phyloP scores from a whole-genome alignment of 2,888 invertebrate species.

The Ectobius pallidus region DNA sequence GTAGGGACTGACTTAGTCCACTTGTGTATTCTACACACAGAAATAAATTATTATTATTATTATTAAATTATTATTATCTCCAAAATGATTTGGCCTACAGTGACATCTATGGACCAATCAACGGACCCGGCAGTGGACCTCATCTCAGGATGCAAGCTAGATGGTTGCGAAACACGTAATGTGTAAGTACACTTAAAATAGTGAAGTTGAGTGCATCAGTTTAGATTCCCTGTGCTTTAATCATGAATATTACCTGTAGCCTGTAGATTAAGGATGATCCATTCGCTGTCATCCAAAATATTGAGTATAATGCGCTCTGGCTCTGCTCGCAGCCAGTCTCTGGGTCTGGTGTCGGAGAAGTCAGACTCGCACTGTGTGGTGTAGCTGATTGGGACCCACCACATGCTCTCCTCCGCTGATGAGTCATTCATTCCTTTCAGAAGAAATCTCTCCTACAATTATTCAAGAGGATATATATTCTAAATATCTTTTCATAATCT shows the following conservation, averaged over 20 bases:
- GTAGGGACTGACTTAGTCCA: no score
- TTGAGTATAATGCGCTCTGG: constrained; percentile 50
- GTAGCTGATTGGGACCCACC: background rate
- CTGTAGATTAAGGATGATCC: constrained; percentile 76
- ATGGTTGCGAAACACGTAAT: no score
- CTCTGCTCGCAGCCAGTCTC: constrained; percentile 66
- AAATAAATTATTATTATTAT: no score
- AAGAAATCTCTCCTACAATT: constrained; percentile 23
- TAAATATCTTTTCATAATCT: background rate
- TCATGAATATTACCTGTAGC: constrained; percentile 67
- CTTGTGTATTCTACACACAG: no score
- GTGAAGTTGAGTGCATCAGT: no score
- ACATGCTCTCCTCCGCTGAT: background rate
- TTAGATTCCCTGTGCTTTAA: background rate
- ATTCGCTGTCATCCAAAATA: constrained; percentile 58
- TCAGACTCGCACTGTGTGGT: constrained; percentile 53
- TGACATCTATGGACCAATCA: no score
- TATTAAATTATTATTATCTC: no score
- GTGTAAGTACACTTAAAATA: no score
- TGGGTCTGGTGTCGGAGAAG: constrained; percentile 69
- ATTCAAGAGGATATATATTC: background rate
- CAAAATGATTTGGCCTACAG: no score
- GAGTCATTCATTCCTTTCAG: background rate
- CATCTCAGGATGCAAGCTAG: no score
- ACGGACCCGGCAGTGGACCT: no score